phyloP scores from a whole-genome alignment of 1,140 invertebrate genomes.

The Drosophila pseudoobscura region DNA sequence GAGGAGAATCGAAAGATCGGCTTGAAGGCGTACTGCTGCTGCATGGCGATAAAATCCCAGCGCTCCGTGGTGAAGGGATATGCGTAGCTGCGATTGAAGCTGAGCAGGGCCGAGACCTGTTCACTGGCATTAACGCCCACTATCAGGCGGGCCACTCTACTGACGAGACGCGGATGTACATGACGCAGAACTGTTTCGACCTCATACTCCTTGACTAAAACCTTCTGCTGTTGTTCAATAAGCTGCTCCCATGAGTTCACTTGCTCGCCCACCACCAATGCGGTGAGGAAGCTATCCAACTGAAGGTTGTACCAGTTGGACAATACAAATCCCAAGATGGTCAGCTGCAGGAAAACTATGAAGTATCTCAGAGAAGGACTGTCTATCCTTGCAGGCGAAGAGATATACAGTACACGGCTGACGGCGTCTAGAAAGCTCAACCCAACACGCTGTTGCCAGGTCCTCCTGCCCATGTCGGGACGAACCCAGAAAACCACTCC shows the following conservation, averaged over 20 bases:
- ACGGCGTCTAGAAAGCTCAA: conserved; percentile 47
- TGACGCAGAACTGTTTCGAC: conserved; percentile 46
- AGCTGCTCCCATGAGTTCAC: conserved; percentile 68
- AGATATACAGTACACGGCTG: conserved; percentile 47
- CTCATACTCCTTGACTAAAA: conserved; percentile 68
- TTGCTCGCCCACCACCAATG: conserved; percentile 63
- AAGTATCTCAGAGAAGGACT: conserved; percentile 44
- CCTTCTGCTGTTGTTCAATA: conserved; percentile 53
- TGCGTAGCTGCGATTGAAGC: conserved; percentile 62
- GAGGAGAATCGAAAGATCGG: conserved; percentile 64
- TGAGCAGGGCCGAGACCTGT: conserved; percentile 57
- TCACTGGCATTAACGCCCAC: conserved; percentile 57
- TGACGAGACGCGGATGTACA: conserved; percentile 41
- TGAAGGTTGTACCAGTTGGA: conserved; percentile 68
- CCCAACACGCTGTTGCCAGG: conserved; percentile 1
- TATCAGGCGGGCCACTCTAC: conserved; percentile 44
- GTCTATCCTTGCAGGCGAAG: conserved; percentile 30
- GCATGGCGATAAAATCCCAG: conserved; percentile 66
- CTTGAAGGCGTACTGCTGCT: conserved; percentile 66
- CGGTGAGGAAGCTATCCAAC: conserved; percentile 67
- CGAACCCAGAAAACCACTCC: conserved; percentile 33
- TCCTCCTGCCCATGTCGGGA: background rate
- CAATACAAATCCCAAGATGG: conserved; percentile 60
- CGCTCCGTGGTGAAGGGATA: conserved; percentile 73
- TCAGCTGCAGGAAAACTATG: conserved; percentile 48